phyloP scores from a whole-genome alignment of 2,113 vertebrate genomes.

The Enhydra lutris region DNA sequence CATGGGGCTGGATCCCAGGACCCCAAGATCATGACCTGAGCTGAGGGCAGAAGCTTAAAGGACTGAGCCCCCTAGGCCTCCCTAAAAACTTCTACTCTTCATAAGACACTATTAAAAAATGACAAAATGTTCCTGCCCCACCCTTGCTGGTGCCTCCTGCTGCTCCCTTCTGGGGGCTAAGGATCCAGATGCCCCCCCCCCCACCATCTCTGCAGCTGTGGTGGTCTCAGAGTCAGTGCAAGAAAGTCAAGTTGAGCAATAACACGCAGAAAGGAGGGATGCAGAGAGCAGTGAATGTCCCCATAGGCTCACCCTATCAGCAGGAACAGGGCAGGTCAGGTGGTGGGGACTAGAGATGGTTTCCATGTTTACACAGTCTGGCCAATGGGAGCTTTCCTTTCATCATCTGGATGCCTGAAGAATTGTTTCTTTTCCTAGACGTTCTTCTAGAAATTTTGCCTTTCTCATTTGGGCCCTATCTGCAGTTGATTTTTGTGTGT shows the following conservation, averaged over 20 bases:
- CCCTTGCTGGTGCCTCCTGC: not conserved
- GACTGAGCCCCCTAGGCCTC: not conserved
- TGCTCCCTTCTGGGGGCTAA: fast-evolving
- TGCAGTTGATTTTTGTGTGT: not conserved
- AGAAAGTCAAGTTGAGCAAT: conserved; percentile 94
- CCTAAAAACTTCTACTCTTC: not conserved
- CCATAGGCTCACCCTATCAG: conserved; percentile 97
- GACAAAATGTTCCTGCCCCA: not conserved
- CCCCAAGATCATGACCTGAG: not conserved
- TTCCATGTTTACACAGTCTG: conserved; percentile 97
- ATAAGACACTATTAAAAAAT: not conserved
- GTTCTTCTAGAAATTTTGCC: not conserved
- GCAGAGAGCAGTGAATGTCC: conserved; percentile 97
- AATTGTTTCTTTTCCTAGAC: not conserved
- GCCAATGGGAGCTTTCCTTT: conserved; percentile 83
- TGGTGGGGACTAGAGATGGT: conserved; percentile 95
- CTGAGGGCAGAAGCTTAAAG: not conserved
- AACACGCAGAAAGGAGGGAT: conserved; percentile 91
- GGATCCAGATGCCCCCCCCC: not conserved
- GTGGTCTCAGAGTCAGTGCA: conserved; percentile 88
- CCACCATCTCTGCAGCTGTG: conserved; percentile 75
- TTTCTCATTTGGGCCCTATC: not conserved
- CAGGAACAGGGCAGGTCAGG: conserved; percentile 96
- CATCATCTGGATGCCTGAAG: not conserved
- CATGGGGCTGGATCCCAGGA: not conserved